Percentiles rank a stretch among this genome's conserved stretches.
Conservation (phyloP, 2,113 vertebrate species). For the Parotia lawesii region DNA sequence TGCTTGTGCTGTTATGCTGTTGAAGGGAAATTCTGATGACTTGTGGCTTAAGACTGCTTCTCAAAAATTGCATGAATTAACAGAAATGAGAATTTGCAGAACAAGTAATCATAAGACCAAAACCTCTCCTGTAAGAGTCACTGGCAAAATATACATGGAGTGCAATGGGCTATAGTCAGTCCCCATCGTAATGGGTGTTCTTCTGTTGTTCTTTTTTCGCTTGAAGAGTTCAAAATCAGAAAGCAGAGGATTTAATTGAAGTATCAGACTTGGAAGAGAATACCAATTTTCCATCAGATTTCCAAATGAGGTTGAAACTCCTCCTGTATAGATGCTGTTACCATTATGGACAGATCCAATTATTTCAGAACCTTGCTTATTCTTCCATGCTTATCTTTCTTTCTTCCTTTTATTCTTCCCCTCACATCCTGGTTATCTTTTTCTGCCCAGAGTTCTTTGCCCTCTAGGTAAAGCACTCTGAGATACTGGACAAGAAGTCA, state of each 20-base stretch:
- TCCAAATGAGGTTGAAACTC: neutral
- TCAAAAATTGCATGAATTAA: neutral
- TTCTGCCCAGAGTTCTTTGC: neutral
- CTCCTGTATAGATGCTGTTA: neutral
- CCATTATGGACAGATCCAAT: rapidly evolving
- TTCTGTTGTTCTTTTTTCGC: neutral
- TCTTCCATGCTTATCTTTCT: neutral
- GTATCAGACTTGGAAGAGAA: neutral
- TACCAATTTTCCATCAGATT: neutral
- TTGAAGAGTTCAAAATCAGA: neutral
- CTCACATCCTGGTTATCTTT: neutral
- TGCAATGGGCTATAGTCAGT: neutral
- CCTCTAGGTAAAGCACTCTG: neutral
- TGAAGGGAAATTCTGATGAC: neutral
- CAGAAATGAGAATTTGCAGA: neutral
- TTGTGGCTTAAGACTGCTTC: neutral
- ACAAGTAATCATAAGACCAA: neutral
- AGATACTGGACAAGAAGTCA: neutral
- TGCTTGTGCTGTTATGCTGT: neutral
- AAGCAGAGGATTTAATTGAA: neutral
- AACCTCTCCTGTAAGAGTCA: neutral
- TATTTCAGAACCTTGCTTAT: neutral
- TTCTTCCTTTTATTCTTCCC: neutral
- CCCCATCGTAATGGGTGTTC: neutral
- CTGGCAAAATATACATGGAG: neutral